Base-by-base conservation (phyloP, 2,113 vertebrate genomes). In the Prunella himalayana region DNA sequence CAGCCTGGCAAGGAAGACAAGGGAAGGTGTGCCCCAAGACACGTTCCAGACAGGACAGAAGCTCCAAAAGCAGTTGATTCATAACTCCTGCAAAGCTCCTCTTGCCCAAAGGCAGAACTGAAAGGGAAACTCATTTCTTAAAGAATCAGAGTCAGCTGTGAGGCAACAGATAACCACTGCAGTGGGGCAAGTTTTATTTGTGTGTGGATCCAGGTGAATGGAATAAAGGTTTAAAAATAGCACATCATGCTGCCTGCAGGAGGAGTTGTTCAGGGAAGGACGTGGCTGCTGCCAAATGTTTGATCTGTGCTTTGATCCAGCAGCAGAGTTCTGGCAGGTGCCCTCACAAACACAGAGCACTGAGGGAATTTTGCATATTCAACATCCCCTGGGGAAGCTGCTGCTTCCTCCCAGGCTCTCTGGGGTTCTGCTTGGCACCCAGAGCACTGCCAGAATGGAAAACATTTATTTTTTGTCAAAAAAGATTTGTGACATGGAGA, bases 181-280 rank as follows among this genome's bases (percentile, higher is more conserved):
- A 1, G 22, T 5, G 17, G 41, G 51, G 39, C 25, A 41, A 51
- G 42, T 56, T 90, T 88, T 45, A 21, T 57, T 59, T 64, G 33
- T 82, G 50, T 6, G 21, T 9, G 59, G 42, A 41, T 50, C 31
- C 11, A 59, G 83, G 49, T 60, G 72, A 83, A 91, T 33, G 64
- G 49, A 54, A 90, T n/a, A 51, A 92, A 60, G 47, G 68, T 51
- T 92, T 91, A 6, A 84, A 95, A 93, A 94, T 93, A 95, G 45
- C 44, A 13, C 68, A 4, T 49, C 16, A 3, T 53, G 24, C 20
- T 82, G 76, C 70, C 37, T 79, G 59, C 68, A 75, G 93, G 47
- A 66, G 60, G 69, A 70, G 33, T 10, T 20, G 56, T 7, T 49
- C 10, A 2, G 75, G 72, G 63, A 93, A 39, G 82, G 63, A 44